Evolutionary conservation across 2,113 vertebrate genomes (phyloP), one percentile per base, ranked within the genome.

Genomic region (Plectropomus leopardus): DNA sequence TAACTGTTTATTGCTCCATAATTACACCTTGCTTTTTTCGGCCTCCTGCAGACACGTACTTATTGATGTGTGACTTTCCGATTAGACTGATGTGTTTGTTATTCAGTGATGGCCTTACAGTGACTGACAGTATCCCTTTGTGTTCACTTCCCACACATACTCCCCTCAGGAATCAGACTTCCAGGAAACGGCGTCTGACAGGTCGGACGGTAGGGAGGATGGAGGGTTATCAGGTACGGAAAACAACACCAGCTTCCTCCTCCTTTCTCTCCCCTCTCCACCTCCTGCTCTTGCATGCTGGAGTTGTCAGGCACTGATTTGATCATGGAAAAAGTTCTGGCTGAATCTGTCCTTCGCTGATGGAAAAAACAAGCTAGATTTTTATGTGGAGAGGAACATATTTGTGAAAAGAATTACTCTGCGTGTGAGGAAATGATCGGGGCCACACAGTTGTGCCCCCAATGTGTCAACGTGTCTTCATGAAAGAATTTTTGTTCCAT

Each of bases 171-270:
- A 92, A 55, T 77, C 87, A 80, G 85, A 86, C 82, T 77, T 92
- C 83, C 94, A 94, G 94, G 94, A 95, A 93, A 89, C 84, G 4
- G 75, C 36, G 47, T 83, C 88, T 60, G 90, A 92, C 90, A 91
- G 88, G 86, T 90, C 73, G 34, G 90, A 92, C 85, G 71, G 86
- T 61, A 84, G 76, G 68, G 93, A 86, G 80, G 89, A 94, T 90
- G 93, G 90, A 89, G 81, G 86, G 50, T 94, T 95, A 95, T 95
- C 95, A 95, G 95, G 94, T 96, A 95, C 5, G 76, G 84, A 90
- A 89, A 85, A 87, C 67, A 84, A 86, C 82, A 86, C 72, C 6
- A 76, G 67, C 83, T 94, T 94, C 92, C 90, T 92, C 84, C 72
- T 69, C 82, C 88, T 80, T 44, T 55, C 72, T 77, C 61, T 80